Evolutionary conservation across 30 jellyfish, hydroid and myxozoan species (phyloP).

Genomic region (Pseudorhiza aurosa): DNA sequence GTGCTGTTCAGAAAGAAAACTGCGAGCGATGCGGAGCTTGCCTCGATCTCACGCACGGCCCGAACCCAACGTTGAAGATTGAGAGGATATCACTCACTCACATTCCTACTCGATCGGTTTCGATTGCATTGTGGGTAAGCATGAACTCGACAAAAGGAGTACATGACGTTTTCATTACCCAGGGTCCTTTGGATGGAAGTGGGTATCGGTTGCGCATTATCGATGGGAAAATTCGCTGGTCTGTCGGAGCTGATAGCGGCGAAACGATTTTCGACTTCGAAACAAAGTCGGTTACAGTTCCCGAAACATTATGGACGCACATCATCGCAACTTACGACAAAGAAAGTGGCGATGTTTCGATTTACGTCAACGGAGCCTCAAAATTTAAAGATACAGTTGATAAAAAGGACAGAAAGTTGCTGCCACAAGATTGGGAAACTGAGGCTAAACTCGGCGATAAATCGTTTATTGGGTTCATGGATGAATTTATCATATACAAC

Average conservation of each 20-base stretch:
- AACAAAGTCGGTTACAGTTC: constrained; percentile 71
- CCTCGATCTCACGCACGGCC: constrained; percentile 87
- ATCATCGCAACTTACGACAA: constrained; percentile 76
- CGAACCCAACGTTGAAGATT: constrained; percentile 81
- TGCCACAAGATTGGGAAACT: constrained; percentile 94
- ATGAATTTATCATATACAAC: constrained; percentile 90
- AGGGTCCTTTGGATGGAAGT: constrained; percentile 79
- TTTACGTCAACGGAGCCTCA: constrained; percentile 76
- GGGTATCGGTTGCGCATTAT: constrained; percentile 91
- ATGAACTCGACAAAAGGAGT: constrained; percentile 84
- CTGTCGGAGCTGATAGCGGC: constrained; percentile 91
- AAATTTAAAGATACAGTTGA: constrained; percentile 74
- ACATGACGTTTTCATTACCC: constrained; percentile 90
- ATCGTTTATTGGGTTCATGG: constrained; percentile 84
- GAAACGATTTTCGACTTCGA: constrained; percentile 77
- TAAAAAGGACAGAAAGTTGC: constrained; percentile 61
- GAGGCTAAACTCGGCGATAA: constrained; percentile 95
- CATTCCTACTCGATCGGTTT: constrained; percentile 82
- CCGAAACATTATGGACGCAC: constrained; percentile 97
- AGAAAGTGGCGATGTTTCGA: constrained; percentile 79
- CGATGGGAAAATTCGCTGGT: constrained; percentile 90
- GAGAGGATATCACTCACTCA: constrained; percentile 80
- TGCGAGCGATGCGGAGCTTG: constrained; percentile 97
- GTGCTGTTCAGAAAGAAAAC: constrained; percentile 89
- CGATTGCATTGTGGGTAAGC: constrained; percentile 91